Base-by-base conservation (phyloP, 2,113 vertebrate species). In the Anguilla japonica region DNA sequence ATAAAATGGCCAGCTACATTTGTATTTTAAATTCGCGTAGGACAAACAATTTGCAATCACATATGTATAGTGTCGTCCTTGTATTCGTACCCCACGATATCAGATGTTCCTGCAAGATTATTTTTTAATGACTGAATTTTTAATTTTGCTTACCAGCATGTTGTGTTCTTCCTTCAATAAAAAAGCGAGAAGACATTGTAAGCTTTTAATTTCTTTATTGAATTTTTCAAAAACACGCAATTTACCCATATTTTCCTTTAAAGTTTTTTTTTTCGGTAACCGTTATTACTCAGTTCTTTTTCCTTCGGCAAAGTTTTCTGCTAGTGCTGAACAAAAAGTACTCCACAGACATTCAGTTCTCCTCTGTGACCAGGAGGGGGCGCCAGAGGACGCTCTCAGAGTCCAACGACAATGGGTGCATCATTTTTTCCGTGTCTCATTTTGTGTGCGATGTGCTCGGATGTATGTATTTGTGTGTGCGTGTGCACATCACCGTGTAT, bases 151-250 rank as follows among this genome's bases (percentile, higher is more conserved):
- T 60, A 60, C 57, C 20, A 20, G 2, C 20, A 67, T 75, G 71
- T 67, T 26, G 63, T 26, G 84, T 85, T 79, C 18, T 67, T 90
- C 82, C 82, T 85, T 89, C 93, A 92, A 90, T 94, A 75, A 75
- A 75, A 53, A 75, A 29, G 71, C n/a, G n/a, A 13, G n/a, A 75
- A 75, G 11, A 34, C 71, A 29, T 9, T 34, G 11, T 75, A 34
- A 75, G 71, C 26, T 91, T 90, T 50, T 91, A 88, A 84, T 91
- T 93, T 93, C 87, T 95, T 96, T 95, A 94, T 95, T 95, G 89
- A 92, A 92, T 94, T 91, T 89, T 82, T 93, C 90, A 94, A 94
- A 60, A 95, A 94, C 95, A 96, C 93, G 95, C 92, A 94, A 89
- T 93, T 92, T 92, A 92, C 89, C 93, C 93, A 93, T 89, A 92